A percentile compares a stretch with the other conserved stretches of the same genome.
Evolutionary conservation across 2,888 invertebrate genomes (phyloP).

Genomic region (Buathra laborator): DNA sequence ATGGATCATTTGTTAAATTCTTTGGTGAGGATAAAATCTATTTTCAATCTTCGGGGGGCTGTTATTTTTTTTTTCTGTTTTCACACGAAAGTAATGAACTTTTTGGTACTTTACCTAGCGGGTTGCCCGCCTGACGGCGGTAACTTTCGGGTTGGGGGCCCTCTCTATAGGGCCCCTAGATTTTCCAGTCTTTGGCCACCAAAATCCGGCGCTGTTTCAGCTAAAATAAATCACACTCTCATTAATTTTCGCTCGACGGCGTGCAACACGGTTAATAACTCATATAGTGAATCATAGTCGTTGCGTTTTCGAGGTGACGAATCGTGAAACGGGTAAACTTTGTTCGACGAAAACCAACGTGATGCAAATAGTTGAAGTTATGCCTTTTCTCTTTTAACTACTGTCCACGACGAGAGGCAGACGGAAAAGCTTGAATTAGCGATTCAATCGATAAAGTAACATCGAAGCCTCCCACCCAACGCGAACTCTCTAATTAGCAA

Average conservation of each 20-base stretch:
- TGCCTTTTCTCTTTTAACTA: neutral
- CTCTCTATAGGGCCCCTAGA: slow-evolving; percentile 81
- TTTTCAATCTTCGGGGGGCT: neutral
- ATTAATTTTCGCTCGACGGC: slow-evolving; percentile 40
- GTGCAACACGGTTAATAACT: neutral
- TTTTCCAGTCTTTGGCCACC: slow-evolving; percentile 75
- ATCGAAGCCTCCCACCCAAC: slow-evolving; percentile 32
- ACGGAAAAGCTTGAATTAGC: neutral
- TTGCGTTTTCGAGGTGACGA: slow-evolving; percentile 9
- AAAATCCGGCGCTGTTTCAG: slow-evolving; percentile 83
- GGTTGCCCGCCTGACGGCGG: slow-evolving; percentile 82
- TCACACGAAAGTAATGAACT: slow-evolving; percentile 4
- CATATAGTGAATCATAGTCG: neutral
- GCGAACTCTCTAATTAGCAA: slow-evolving; percentile 54
- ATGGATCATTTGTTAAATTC: slow-evolving; percentile 25
- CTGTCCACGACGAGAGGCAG: neutral
- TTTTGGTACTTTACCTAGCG: slow-evolving; percentile 44
- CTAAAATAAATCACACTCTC: slow-evolving; percentile 74
- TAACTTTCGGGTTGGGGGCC: slow-evolving; percentile 78
- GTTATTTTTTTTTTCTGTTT: neutral
- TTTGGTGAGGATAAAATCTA: neutral
- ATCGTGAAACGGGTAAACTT: neutral
- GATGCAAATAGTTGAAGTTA: slow-evolving; percentile 29
- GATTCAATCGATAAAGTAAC: slow-evolving; percentile 27
- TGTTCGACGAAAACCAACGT: slow-evolving; percentile 36